These are phyloP conservation scores for Prinia subflava DNA, from an alignment of 2,113 vertebrate species.

Conservation along the genomic window DNA sequence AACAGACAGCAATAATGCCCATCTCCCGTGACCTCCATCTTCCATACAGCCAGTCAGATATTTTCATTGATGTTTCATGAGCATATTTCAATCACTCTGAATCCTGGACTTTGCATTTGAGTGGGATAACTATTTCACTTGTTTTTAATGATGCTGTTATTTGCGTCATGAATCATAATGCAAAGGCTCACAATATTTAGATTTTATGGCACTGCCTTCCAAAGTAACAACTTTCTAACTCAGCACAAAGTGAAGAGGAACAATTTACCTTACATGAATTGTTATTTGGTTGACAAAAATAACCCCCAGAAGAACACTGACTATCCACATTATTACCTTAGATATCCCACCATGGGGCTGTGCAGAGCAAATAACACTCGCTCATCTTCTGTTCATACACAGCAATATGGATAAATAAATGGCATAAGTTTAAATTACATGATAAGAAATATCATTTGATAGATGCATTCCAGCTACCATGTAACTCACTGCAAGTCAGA, in stretches of 20 bases:
- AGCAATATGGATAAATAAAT: conserved; percentile 1
- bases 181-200: conserved; percentile 34
- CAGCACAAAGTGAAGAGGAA: conserved; percentile 10
- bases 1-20: neutral
- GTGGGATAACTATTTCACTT: neutral
- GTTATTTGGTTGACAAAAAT: conserved; percentile 23
- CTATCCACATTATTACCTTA: conserved; percentile 11
- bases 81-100: conserved; percentile 14
- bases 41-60: neutral
- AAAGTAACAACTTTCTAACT: conserved; percentile 42
- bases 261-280: conserved; percentile 33
- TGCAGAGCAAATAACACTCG: conserved; percentile 7
- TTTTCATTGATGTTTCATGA: neutral
- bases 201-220: conserved; percentile 28
- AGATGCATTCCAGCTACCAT: neutral
- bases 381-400: neutral
- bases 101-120: neutral
- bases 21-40: neutral
- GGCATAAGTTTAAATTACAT: neutral
- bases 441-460: neutral
- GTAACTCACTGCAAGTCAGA: neutral
- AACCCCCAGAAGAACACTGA: conserved; percentile 10
- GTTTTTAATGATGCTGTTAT: conserved; percentile 37
- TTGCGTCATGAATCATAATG: conserved; percentile 38
- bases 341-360: neutral